phyloP scores from a whole-genome alignment of 2,888 invertebrate genomes.

The Corbicula japonica region DNA sequence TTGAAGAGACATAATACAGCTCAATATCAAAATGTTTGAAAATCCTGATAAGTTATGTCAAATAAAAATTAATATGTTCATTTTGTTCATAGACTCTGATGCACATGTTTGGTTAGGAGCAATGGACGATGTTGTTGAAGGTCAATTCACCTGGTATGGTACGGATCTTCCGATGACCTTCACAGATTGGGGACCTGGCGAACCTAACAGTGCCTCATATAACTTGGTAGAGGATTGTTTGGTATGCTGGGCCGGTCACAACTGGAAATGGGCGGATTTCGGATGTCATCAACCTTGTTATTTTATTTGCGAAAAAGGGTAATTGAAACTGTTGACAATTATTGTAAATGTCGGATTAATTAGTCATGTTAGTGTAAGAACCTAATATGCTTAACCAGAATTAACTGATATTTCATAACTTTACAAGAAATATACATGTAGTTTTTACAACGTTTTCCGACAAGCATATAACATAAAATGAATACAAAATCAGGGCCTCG shows the following conservation, averaged over 20 bases:
- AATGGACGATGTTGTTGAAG: conserved; percentile 15
- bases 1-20: not conserved
- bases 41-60: not conserved
- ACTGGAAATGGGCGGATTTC: conserved; percentile 20
- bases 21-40: not conserved
- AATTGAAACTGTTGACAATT: too few relatives aligned
- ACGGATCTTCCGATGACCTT: not conserved
- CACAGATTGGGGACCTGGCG: conserved; percentile 19
- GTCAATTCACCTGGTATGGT: not conserved
- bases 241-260: conserved; percentile 5
- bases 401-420: too few relatives aligned
- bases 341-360: too few relatives aligned
- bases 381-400: too few relatives aligned
- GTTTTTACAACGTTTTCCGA: too few relatives aligned
- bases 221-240: conserved; percentile 16
- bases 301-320: conserved; percentile 11
- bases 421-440: too few relatives aligned
- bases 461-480: too few relatives aligned
- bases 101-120: conserved; percentile 10
- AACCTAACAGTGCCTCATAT: not conserved
- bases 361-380: too few relatives aligned
- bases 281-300: conserved; percentile 3
- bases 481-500: too few relatives aligned
- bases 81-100: not conserved
- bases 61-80: not conserved